phyloP scores from a whole-genome alignment of 1,140 invertebrate species.

The Samia ricini region DNA sequence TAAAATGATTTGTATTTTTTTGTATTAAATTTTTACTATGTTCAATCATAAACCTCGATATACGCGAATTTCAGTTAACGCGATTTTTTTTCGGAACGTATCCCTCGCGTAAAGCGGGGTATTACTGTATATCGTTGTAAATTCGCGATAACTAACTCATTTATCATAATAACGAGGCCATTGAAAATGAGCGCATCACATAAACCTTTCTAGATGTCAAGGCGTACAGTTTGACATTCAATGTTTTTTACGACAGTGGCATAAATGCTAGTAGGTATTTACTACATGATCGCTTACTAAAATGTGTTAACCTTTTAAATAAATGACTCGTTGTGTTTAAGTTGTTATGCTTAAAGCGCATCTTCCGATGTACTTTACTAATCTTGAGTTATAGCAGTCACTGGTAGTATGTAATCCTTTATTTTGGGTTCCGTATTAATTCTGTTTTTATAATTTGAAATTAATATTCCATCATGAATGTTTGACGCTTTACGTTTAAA shows the following conservation, averaged over 20 bases:
- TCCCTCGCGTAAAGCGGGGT: too few species aligned
- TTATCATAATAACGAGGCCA: neutral
- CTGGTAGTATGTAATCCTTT: neutral
- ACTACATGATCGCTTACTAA: neutral
- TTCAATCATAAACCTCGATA: too few species aligned
- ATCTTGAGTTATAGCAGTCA: neutral
- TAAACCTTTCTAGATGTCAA: constrained; percentile 14
- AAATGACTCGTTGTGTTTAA: neutral
- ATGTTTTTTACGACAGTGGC: neutral
- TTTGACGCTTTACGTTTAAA: neutral
- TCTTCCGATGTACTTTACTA: neutral
- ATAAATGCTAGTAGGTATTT: neutral
- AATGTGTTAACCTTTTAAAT: neutral
- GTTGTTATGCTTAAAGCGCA: neutral
- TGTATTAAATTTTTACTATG: too few species aligned
- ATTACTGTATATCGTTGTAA: neutral
- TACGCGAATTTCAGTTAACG: too few species aligned
- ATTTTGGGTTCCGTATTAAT: neutral
- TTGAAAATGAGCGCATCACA: neutral
- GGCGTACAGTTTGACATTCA: constrained; percentile 12
- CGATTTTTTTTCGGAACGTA: too few species aligned
- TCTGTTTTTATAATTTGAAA: neutral
- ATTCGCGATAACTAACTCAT: neutral
- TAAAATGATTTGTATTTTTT: too few species aligned
- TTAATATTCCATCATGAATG: neutral